phyloP scores from a whole-genome alignment of 2,797 vertebrate species.

The Pteronotus mesoamericanus region DNA sequence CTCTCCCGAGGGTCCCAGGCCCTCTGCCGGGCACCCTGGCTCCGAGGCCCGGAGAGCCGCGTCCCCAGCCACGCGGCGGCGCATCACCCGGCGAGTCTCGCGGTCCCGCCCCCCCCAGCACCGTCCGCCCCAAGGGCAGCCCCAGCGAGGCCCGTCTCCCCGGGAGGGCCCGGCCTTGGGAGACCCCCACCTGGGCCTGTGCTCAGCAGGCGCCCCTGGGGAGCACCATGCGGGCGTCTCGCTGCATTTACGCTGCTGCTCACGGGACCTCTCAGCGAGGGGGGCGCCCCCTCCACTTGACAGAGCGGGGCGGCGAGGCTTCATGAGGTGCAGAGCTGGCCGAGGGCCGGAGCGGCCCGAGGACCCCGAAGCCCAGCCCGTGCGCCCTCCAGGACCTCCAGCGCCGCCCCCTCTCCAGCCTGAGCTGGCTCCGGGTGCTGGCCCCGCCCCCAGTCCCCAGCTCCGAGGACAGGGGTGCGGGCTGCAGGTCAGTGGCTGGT shows the following conservation, averaged over 20 bases:
- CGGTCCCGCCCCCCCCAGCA: rapidly evolving
- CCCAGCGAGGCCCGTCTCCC: not conserved
- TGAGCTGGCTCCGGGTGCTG: not conserved
- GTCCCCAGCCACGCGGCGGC: no score
- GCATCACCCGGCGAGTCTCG: not conserved
- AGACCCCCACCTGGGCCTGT: not conserved
- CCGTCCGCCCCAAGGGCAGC: rapidly evolving
- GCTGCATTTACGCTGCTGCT: rapidly evolving
- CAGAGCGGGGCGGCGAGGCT: rapidly evolving
- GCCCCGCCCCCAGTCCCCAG: not conserved
- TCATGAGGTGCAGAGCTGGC: rapidly evolving
- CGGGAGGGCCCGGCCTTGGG: no score
- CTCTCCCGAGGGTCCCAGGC: not conserved
- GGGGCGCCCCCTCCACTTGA: not conserved
- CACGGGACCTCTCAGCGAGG: rapidly evolving
- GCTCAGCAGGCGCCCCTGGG: not conserved
- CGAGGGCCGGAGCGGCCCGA: rapidly evolving
- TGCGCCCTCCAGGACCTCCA: not conserved
- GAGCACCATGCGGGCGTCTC: rapidly evolving
- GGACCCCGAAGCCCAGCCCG: rapidly evolving
- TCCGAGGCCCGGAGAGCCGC: rapidly evolving
- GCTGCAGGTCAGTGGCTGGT: not conserved
- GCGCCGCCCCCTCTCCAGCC: not conserved
- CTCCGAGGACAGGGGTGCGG: not conserved
- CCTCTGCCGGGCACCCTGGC: not conserved